Percentiles rank a stretch among this genome's conserved stretches.
phyloP scores from a whole-genome alignment of 2,113 vertebrate genomes.

The Hemicordylus capensis region DNA sequence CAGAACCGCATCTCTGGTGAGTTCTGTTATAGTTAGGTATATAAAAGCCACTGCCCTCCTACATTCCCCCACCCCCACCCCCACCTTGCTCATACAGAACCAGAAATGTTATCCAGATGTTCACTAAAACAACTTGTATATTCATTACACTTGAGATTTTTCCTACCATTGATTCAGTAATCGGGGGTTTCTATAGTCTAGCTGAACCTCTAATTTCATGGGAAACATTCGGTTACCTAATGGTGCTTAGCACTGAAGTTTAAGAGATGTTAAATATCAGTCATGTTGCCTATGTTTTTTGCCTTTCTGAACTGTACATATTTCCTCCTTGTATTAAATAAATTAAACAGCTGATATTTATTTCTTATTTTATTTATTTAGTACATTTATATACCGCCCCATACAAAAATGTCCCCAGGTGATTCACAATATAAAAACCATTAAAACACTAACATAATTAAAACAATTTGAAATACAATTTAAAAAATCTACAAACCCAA shows the following conservation, averaged over 20 bases:
- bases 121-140: fast-evolving
- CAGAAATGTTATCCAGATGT: background rate
- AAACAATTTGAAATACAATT: too few species aligned
- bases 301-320: background rate
- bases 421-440: too few species aligned
- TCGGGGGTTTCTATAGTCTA: fast-evolving
- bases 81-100: background rate
- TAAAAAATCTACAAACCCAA: too few species aligned
- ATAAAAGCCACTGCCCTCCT: slow-evolving; percentile 17
- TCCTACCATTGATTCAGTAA: background rate
- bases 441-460: too few species aligned
- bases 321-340: background rate
- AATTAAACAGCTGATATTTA: background rate
- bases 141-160: background rate
- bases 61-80: background rate
- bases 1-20: slow-evolving; percentile 37
- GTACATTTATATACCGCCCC: too few species aligned
- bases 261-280: background rate
- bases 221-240: background rate
- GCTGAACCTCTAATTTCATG: background rate
- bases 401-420: too few species aligned
- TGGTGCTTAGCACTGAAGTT: background rate
- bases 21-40: background rate
- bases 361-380: too few species aligned
- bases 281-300: background rate